phyloP scores from a whole-genome alignment of 2,113 vertebrate species.

The Odontophorus gujanensis region DNA sequence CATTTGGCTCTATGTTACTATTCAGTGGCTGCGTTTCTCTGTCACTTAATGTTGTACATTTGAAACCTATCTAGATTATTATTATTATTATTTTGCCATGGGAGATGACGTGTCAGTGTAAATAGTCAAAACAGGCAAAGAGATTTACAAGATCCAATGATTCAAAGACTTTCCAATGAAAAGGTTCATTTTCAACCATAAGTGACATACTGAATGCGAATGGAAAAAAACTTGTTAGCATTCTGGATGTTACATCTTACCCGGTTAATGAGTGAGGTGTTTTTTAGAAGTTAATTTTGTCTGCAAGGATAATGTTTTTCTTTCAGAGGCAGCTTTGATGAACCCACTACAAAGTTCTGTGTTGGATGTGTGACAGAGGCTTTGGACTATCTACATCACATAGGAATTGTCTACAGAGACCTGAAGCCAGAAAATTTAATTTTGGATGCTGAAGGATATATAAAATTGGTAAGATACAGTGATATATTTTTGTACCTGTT shows the following conservation, averaged over 20 bases:
- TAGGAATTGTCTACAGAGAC: conserved; percentile 91
- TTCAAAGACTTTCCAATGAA: not conserved
- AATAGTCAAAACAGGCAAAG: not conserved
- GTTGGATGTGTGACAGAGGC: conserved; percentile 92
- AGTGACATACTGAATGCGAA: not conserved
- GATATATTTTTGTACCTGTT: not conserved
- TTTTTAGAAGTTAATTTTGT: not conserved
- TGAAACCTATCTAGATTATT: not conserved
- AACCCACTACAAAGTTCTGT: conserved; percentile 90
- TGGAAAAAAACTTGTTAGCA: not conserved
- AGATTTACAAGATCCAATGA: not conserved
- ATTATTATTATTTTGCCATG: not conserved
- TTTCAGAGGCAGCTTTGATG: conserved; percentile 92
- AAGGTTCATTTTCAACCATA: not conserved
- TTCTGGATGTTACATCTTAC: not conserved
- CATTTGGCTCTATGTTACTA: not conserved
- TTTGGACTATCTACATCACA: conserved; percentile 92
- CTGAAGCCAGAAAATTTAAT: conserved; percentile 95
- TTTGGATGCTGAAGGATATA: conserved; percentile 90
- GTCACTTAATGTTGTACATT: not conserved
- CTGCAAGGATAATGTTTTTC: not conserved
- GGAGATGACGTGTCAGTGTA: not conserved
- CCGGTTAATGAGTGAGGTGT: not conserved
- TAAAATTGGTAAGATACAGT: conserved; percentile 86
- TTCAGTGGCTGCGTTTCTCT: not conserved